Conservation (phyloP, 2,797 vertebrate species). For the Perodicticus potto region DNA sequence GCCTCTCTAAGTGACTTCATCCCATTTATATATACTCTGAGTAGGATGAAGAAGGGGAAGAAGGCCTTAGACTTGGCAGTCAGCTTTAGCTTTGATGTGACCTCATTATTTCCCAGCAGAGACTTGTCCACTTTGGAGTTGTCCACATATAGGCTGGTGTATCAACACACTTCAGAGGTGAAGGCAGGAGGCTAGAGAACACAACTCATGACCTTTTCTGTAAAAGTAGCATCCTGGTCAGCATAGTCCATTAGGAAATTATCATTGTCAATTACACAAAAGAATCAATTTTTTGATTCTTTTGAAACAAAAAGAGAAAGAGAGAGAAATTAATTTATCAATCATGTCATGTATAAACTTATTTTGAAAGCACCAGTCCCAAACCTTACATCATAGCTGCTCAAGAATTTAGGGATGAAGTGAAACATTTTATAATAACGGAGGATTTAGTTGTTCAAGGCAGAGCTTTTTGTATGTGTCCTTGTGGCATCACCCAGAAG, state of each 20-base stretch:
- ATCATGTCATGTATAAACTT: slow-evolving; percentile 58
- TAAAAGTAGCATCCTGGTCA: background rate
- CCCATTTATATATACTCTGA: too few relatives aligned
- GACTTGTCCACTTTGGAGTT: background rate
- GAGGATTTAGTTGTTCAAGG: slow-evolving; percentile 42
- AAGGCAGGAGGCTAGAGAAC: background rate
- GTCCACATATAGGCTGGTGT: background rate
- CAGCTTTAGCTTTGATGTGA: background rate
- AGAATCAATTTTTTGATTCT: too few relatives aligned
- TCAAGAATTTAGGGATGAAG: slow-evolving; percentile 41
- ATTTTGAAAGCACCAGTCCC: slow-evolving; percentile 67
- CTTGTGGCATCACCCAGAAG: slow-evolving; percentile 54
- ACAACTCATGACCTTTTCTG: background rate
- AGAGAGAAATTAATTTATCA: slow-evolving; percentile 20
- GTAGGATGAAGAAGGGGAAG: background rate
- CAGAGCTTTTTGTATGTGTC: slow-evolving; percentile 26
- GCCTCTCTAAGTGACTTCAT: background rate
- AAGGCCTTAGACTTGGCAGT: background rate
- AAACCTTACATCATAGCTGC: slow-evolving; percentile 58
- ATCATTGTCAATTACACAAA: slow-evolving; percentile 46
- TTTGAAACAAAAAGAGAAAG: slow-evolving; percentile 69
- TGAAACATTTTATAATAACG: slow-evolving; percentile 21
- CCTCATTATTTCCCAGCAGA: background rate
- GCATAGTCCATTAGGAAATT: slow-evolving; percentile 56
- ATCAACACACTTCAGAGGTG: background rate